Evolutionary conservation across 2,888 invertebrate species (phyloP).

Genomic region (Spodoptera exigua): DNA sequence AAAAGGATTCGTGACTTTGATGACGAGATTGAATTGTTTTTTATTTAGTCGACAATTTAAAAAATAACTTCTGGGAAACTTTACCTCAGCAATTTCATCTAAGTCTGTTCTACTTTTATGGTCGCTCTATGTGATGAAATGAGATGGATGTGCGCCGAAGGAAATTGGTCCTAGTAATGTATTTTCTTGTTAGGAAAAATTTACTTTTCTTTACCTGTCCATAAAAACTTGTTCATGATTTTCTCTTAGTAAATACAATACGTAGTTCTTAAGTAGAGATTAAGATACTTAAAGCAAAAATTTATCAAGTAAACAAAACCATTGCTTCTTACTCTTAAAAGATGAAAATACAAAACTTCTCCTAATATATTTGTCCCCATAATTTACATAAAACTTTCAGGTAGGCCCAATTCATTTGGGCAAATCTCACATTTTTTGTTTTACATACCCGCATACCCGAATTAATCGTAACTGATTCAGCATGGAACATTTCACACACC

Average conservation of each 20-base stretch:
- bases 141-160: conserved; percentile 26
- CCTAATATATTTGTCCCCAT: conserved; percentile 15
- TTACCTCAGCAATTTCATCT: conserved; percentile 2
- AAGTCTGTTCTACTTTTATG: conserved; percentile 6
- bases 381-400: conserved; percentile 27
- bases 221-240: conserved; percentile 10
- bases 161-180: conserved; percentile 33
- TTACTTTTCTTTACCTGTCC: conserved; percentile 21
- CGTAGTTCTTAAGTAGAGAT: no score
- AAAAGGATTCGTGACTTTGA: no score
- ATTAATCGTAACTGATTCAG: conserved; percentile 41
- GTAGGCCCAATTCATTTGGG: conserved; percentile 33
- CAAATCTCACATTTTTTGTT: conserved; percentile 7
- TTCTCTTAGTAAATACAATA: no score
- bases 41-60: no score
- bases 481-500: conserved; percentile 51
- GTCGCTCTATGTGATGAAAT: conserved; percentile 27
- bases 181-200: conserved; percentile 36
- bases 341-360: conserved; percentile 3
- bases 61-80: neutral
- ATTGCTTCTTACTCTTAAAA: neutral
- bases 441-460: conserved; percentile 32
- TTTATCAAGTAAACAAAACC: neutral
- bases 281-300: no score
- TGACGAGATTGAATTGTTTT: no score